phyloP scores from a whole-genome alignment of 64 coral and sea anemone genomes.

The Porites australiensis region DNA sequence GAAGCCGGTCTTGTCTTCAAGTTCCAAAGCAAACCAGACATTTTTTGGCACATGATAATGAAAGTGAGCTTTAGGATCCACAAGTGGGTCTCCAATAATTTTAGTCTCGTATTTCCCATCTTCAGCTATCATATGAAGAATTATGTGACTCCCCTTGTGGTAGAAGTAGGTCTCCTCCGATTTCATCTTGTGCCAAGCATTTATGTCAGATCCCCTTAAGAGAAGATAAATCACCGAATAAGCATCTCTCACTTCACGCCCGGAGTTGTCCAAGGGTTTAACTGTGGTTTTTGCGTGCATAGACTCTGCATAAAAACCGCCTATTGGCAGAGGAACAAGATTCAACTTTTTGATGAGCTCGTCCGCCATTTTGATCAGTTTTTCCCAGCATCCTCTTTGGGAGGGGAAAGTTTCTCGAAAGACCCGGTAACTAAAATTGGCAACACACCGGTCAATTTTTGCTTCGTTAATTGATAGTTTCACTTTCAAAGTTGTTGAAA shows the following conservation, averaged over 20 bases:
- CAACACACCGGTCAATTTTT: too few species aligned
- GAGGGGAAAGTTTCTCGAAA: too few species aligned
- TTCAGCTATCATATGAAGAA: constrained; percentile 62
- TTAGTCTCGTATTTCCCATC: constrained; percentile 61
- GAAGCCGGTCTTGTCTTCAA: constrained; percentile 61
- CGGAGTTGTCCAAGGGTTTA: constrained; percentile 75
- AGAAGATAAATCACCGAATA: constrained; percentile 83
- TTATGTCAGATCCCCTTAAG: constrained; percentile 48
- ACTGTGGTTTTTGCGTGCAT: constrained; percentile 63
- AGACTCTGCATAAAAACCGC: constrained; percentile 60
- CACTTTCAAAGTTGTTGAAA: too few species aligned
- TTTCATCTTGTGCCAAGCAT: constrained; percentile 83
- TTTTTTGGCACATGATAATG: constrained; percentile 67
- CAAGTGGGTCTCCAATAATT: constrained; percentile 70
- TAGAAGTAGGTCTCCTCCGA: constrained; percentile 93
- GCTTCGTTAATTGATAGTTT: too few species aligned
- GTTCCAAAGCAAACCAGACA: constrained; percentile 87
- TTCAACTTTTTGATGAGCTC: constrained; percentile 65
- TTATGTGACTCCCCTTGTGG: constrained; percentile 71
- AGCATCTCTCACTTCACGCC: constrained; percentile 73
- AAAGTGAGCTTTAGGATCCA: constrained; percentile 58
- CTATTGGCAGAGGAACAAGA: constrained; percentile 71
- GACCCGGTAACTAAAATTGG: too few species aligned
- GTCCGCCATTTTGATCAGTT: constrained; percentile 59
- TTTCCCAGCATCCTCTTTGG: background rate